A percentile compares a stretch with the other conserved stretches of the same genome.
phyloP scores from a whole-genome alignment of 2,888 invertebrate genomes.

The Eupithecia vulgata region DNA sequence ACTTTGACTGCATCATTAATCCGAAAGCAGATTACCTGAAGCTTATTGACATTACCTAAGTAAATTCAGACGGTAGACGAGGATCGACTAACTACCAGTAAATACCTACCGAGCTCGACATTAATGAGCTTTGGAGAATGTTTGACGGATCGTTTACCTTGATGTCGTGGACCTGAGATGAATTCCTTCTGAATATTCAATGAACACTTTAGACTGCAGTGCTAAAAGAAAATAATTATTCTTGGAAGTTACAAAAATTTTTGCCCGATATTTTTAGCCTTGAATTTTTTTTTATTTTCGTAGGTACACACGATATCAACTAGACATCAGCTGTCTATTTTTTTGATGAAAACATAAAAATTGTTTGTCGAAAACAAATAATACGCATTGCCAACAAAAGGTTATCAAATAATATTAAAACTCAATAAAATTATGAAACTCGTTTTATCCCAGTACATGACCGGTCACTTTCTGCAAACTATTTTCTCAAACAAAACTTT shows the following conservation, averaged over 20 bases:
- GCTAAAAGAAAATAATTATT: neutral
- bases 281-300: no score
- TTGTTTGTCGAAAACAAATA: neutral
- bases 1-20: slow-evolving; percentile 24
- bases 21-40: slow-evolving; percentile 36
- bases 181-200: neutral
- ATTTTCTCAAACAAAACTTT: slow-evolving; percentile 4
- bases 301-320: no score
- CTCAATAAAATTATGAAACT: neutral
- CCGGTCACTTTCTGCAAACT: slow-evolving; percentile 5
- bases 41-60: slow-evolving; percentile 41
- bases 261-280: neutral
- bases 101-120: slow-evolving; percentile 34
- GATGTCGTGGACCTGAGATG: slow-evolving; percentile 1
- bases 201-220: slow-evolving; percentile 1
- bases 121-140: slow-evolving; percentile 25
- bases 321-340: neutral
- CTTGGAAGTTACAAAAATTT: neutral
- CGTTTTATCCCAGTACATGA: neutral
- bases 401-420: neutral
- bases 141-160: slow-evolving; percentile 12
- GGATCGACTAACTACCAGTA: slow-evolving; percentile 36
- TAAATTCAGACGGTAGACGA: slow-evolving; percentile 36
- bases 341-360: neutral
- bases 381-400: neutral